Evolutionary conservation across 2,113 vertebrate species (phyloP).

Genomic region (Raphicerus campestris): DNA sequence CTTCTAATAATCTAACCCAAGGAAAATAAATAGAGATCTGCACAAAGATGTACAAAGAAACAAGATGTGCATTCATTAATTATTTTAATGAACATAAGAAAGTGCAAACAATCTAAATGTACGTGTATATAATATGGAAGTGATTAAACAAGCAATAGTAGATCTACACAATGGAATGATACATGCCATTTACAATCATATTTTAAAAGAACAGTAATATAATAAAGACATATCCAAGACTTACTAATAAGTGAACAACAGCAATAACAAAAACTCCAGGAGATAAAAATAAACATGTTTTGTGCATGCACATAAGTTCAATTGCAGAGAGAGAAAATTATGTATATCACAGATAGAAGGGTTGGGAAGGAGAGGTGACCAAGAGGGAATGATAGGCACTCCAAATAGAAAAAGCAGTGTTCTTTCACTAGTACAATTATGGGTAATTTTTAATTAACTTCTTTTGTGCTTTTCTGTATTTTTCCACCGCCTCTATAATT

Average conservation of each 20-base stretch:
- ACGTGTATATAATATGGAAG: not conserved
- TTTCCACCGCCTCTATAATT: not conserved
- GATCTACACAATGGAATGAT: not conserved
- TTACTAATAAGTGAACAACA: not conserved
- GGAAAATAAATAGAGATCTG: not conserved
- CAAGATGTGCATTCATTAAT: not conserved
- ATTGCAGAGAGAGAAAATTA: not conserved
- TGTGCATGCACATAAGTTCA: not conserved
- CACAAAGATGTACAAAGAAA: not conserved
- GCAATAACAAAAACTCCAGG: not conserved
- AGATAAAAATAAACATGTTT: not conserved
- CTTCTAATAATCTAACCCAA: not conserved
- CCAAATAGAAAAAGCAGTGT: not conserved
- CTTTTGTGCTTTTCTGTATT: not conserved
- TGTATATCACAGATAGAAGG: not conserved
- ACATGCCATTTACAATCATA: not conserved
- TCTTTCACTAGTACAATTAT: not conserved
- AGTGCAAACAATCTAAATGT: not conserved
- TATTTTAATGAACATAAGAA: not conserved
- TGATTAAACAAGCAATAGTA: not conserved
- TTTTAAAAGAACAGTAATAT: slow-evolving; percentile 4
- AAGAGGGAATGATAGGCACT: not conserved
- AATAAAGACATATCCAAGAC: not conserved
- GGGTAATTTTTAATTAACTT: not conserved
- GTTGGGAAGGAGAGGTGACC: not conserved